phyloP scores from a whole-genome alignment of 23 tunicate species.

The Ciona savignyi region DNA sequence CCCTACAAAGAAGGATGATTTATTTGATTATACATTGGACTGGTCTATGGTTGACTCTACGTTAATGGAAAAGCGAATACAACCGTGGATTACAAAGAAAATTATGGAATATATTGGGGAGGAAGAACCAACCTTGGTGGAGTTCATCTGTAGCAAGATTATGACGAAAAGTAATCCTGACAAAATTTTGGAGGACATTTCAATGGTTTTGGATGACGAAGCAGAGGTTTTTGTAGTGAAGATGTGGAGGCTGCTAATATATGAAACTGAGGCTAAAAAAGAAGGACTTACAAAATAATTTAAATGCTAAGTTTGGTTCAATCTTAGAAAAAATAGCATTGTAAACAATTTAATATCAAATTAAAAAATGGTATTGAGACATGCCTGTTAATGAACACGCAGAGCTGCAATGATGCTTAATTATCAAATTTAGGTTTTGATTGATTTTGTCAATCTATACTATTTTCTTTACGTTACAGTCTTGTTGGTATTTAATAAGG shows the following conservation, averaged over 20 bases:
- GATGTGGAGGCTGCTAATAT: constrained; percentile 94
- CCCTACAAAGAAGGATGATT: constrained; percentile 89
- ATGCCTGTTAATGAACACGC: no score
- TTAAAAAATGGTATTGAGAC: no score
- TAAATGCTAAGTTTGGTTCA: no score
- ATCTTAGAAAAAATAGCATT: no score
- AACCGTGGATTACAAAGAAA: constrained; percentile 96
- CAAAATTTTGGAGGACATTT: constrained; percentile 73
- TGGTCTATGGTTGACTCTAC: constrained; percentile 81
- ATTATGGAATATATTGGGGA: constrained; percentile 95
- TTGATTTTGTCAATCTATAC: no score
- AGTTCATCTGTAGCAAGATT: constrained; percentile 95
- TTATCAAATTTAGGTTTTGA: no score
- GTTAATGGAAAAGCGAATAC: constrained; percentile 87
- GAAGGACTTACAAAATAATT: constrained; percentile 72
- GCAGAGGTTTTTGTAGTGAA: constrained; percentile 98
- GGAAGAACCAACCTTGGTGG: constrained; percentile 96
- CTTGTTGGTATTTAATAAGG: no score
- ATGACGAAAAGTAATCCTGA: constrained; percentile 85
- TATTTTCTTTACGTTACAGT: no score
- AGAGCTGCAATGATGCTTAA: no score
- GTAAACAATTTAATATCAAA: no score
- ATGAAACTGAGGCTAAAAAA: constrained; percentile 95
- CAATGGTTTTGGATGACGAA: constrained; percentile 98
- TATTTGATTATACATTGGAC: constrained; percentile 86